Evolutionary conservation across 2,888 invertebrate species (phyloP), one percentile per base, ranked within the genome.

Genomic region (Arge pagana): DNA sequence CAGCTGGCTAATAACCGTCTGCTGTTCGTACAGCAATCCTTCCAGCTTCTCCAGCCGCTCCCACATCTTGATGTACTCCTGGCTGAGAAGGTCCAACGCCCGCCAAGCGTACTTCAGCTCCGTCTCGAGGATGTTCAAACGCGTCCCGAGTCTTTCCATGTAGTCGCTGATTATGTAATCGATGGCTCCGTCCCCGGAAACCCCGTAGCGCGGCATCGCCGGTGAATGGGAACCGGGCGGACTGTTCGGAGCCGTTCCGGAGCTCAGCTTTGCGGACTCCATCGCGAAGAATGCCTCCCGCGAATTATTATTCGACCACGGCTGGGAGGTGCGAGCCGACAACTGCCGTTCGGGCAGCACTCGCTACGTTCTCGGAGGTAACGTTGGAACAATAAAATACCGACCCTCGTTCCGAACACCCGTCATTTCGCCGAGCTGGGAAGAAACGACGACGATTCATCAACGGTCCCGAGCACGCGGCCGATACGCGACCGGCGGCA

Each of bases 21-120:
- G 94, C 75, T 95, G 95, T 71, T 94, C 93, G 74, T 88, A 86
- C 3, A 94, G 83, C 55, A 94, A 82, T 16, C 89, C 85, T 73
- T 95, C 94, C 21, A 95, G 79, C 74, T 93, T 90, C 70, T 95
- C 94, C 54, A 95, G 79, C 36, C 93, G 82, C 68, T 91, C 90
- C 93, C 94, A 95, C 89, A 95, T 95, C 74, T 92, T 90, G 48
- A 93, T 90, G 69, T 94, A 95, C 73, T 95, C 95, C 68, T 91
- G 91, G 30, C 93, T 93, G 24, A 95, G 83, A 48, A 95, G 81
- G 72, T 95, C 94, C 50, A 95, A 81, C 2, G 94, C 93, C 59
- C 93, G 83, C 94, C 94, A 95, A 13, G 95, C 94, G 71, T 93
- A 93, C 70, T 93, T 90, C 40, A 95, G 81, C 77, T 95, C 94